Conservation (phyloP, 2,888 invertebrate species). For the Andrena trimmerana region DNA sequence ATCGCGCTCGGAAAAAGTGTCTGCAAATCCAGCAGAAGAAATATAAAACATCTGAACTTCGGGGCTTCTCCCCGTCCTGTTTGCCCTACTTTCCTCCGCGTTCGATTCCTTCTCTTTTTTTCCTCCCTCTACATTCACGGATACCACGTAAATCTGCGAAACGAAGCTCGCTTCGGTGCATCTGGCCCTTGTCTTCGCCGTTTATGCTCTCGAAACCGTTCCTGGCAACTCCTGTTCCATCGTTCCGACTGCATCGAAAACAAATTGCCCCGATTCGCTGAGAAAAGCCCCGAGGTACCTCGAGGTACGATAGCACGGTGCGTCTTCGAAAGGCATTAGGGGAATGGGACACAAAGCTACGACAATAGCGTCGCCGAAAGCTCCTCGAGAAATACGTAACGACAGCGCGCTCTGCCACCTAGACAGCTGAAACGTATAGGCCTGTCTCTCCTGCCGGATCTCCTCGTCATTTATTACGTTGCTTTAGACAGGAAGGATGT, state of each 20-base stretch:
- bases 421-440: slow-evolving; percentile 19
- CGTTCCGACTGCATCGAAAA: neutral
- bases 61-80: slow-evolving; percentile 10
- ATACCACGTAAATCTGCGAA: slow-evolving; percentile 19
- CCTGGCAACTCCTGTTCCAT: neutral
- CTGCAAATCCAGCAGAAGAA: slow-evolving; percentile 7
- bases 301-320: neutral
- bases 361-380: neutral
- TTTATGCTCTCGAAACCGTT: neutral
- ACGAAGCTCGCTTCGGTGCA: neutral
- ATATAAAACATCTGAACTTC: slow-evolving; percentile 48
- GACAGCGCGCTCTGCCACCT: neutral
- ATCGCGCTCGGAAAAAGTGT: slow-evolving; percentile 13
- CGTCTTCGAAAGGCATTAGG: neutral
- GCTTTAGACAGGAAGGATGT: slow-evolving; percentile 9
- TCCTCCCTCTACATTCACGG: neutral
- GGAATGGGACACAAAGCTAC: slow-evolving; percentile 13
- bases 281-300: neutral
- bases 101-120: slow-evolving; percentile 14
- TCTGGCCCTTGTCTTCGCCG: neutral
- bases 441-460: neutral
- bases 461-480: slow-evolving; percentile 27
- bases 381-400: neutral
- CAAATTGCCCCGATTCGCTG: slow-evolving; percentile 6
- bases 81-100: slow-evolving; percentile 8